A percentile compares a stretch with the other conserved stretches of the same genome.
phyloP scores from a whole-genome alignment of 30 jellyfish, hydroid and myxozoan species.

The Turritopsis rubra region DNA sequence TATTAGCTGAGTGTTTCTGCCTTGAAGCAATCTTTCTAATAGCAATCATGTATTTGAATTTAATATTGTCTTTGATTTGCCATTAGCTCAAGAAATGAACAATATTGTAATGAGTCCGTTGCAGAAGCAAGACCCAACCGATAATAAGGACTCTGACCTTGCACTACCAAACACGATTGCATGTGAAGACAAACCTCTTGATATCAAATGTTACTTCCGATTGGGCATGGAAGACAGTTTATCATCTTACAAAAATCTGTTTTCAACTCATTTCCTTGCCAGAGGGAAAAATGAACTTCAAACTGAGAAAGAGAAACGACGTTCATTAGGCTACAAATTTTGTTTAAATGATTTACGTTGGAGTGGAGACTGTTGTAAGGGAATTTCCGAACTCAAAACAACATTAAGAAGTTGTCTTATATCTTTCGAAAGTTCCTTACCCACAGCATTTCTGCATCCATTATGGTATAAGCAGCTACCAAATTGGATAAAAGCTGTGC shows the following conservation, averaged over 20 bases:
- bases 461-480: slow-evolving; percentile 83
- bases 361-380: slow-evolving; percentile 83
- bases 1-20: background rate
- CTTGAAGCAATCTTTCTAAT: background rate
- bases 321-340: slow-evolving; percentile 72
- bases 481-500: slow-evolving; percentile 87
- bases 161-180: background rate
- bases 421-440: slow-evolving; percentile 90
- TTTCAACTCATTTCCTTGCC: slow-evolving; percentile 58
- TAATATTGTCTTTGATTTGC: background rate
- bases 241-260: slow-evolving; percentile 68
- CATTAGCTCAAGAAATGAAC: background rate
- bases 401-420: slow-evolving; percentile 78
- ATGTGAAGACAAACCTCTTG: slow-evolving; percentile 18
- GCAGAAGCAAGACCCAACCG: background rate
- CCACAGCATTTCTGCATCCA: slow-evolving; percentile 94
- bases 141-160: no score
- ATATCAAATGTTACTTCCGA: slow-evolving; percentile 52
- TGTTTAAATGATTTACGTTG: slow-evolving; percentile 74
- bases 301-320: slow-evolving; percentile 71
- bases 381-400: slow-evolving; percentile 47
- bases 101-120: background rate
- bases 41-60: background rate
- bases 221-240: slow-evolving; percentile 82
- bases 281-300: slow-evolving; percentile 89